Evolutionary conservation across 2,113 vertebrate species (phyloP).

Genomic region (Elanus axillaris): DNA sequence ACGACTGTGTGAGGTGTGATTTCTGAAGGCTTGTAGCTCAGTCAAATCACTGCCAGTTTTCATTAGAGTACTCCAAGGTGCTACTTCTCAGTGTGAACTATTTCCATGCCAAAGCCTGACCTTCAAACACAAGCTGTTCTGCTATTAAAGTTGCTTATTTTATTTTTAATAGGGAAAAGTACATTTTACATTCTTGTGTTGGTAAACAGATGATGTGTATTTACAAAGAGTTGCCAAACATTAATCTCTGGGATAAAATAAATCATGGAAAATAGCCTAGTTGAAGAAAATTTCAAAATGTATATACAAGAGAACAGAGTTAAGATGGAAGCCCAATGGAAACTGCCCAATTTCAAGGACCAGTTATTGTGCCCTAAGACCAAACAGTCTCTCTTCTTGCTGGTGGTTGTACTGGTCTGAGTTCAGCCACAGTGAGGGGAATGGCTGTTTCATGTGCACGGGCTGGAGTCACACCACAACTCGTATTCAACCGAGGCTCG

Average conservation of each 20-base stretch:
- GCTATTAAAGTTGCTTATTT: neutral
- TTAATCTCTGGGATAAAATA: neutral
- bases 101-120: conserved; percentile 19
- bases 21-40: neutral
- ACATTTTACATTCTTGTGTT: neutral
- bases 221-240: neutral
- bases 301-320: neutral
- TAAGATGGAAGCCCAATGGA: neutral
- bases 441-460: fast-evolving
- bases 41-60: conserved; percentile 24
- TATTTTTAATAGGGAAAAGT: neutral
- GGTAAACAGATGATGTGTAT: neutral
- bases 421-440: neutral
- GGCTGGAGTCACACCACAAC: neutral
- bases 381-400: neutral
- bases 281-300: neutral
- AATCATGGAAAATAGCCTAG: neutral
- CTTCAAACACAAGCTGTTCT: conserved; percentile 52
- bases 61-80: neutral
- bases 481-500: neutral
- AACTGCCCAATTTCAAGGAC: neutral
- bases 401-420: neutral
- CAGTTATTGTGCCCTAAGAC: neutral
- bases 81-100: neutral
- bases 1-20: neutral